Evolutionary conservation across 2,888 invertebrate genomes (phyloP).

Genomic region (Eristalis tenax): DNA sequence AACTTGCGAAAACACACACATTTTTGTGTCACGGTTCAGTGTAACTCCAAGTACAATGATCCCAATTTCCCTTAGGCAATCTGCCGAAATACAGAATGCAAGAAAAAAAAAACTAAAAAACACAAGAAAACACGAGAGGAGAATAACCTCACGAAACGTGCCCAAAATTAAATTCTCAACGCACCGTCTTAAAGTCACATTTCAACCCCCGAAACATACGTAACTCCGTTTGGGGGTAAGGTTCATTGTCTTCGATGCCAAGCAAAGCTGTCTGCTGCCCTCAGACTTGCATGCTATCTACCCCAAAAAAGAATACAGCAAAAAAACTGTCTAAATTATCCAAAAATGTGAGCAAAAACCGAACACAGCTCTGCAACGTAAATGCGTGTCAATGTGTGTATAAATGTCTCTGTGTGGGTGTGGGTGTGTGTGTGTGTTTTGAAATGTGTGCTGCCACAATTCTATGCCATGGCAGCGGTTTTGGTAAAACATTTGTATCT

Average conservation of each 20-base stretch:
- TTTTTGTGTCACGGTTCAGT: slow-evolving; percentile 54
- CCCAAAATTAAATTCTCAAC: slow-evolving; percentile 57
- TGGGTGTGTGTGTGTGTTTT: neutral
- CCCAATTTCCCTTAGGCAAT: slow-evolving; percentile 39
- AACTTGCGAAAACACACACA: slow-evolving; percentile 27
- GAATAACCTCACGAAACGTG: slow-evolving; percentile 34
- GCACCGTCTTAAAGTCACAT: slow-evolving; percentile 50
- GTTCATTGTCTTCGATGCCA: slow-evolving; percentile 53
- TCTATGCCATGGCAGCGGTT: neutral
- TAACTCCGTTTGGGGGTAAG: slow-evolving; percentile 4
- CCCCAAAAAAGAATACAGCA: slow-evolving; percentile 52
- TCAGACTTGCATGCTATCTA: slow-evolving; percentile 24
- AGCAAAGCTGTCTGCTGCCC: slow-evolving; percentile 53
- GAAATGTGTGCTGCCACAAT: neutral
- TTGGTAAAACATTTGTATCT: slow-evolving; percentile 8
- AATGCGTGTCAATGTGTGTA: neutral
- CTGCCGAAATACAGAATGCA: slow-evolving; percentile 21
- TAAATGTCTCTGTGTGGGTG: neutral
- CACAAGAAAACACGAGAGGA: neutral
- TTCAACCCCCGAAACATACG: slow-evolving; percentile 35
- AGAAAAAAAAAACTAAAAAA: slow-evolving; percentile 3
- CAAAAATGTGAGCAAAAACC: slow-evolving; percentile 1
- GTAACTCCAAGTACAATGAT: slow-evolving; percentile 58
- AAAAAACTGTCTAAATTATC: neutral
- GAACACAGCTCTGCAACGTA: neutral